Conservation (phyloP, 2,888 invertebrate species). For the Leptinotarsa juncta region DNA sequence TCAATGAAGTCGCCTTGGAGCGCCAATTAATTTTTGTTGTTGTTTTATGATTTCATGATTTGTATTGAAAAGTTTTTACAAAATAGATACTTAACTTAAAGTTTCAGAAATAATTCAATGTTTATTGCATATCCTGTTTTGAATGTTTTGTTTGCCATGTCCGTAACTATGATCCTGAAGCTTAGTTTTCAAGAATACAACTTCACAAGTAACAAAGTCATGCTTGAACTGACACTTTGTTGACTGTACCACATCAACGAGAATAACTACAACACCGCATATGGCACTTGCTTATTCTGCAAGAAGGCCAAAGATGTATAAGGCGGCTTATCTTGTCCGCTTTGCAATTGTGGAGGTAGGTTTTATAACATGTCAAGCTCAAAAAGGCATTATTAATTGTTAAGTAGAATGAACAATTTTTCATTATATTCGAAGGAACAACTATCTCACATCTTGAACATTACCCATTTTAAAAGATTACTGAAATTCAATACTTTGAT, state of each 20-base stretch:
- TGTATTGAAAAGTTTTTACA: too few relatives aligned
- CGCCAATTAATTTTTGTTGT: too few relatives aligned
- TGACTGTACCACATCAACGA: constrained; percentile 23
- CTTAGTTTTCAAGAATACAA: background rate
- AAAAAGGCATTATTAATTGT: constrained; percentile 23
- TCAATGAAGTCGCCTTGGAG: too few relatives aligned
- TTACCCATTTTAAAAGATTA: background rate
- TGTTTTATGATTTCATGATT: too few relatives aligned
- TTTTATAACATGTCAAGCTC: constrained; percentile 21
- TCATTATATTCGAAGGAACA: background rate
- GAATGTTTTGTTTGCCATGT: background rate
- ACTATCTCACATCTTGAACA: background rate
- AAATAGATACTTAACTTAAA: too few relatives aligned
- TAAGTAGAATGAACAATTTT: constrained; percentile 14
- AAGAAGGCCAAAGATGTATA: constrained; percentile 23
- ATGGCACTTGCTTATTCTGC: constrained; percentile 16
- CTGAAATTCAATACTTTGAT: background rate
- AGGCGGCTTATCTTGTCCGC: constrained; percentile 22
- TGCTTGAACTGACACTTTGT: background rate
- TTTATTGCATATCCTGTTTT: too few relatives aligned
- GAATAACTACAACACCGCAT: constrained; percentile 25
- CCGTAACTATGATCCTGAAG: background rate
- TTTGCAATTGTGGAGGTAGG: constrained; percentile 20
- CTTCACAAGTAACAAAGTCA: background rate
- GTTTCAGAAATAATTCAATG: too few relatives aligned